Base-by-base conservation (phyloP, 1,140 invertebrate genomes). In the Diorhabda sublineata region DNA sequence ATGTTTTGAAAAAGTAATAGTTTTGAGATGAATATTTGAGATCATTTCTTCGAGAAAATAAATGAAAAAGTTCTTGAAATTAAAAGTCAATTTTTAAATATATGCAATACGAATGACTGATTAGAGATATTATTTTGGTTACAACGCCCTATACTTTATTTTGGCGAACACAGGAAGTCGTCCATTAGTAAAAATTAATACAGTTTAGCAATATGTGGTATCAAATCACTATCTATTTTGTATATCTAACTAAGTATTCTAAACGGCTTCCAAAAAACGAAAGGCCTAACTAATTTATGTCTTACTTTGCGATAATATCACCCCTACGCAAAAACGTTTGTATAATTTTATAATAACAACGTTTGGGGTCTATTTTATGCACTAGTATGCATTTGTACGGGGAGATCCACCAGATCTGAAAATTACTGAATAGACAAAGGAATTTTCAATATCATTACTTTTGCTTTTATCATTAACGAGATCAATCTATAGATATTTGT, bases 191-290 rank as follows among this genome's bases (percentile, higher is more conserved):
- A 64, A 64, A 56, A 64, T 64, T 64, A 64, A 64, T 64, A 64
- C 63, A 11, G 63, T 57, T 64, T 64, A 64, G 63, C 63, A 64
- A 64, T 64, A 45, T 64, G 63, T 56, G 63, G 63, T 64, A 64
- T 64, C 44, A 42, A 52, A 52, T 52, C 26, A 5, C 45, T 64
- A 64, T 64, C 63, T 64, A 5, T n/a, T 64, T 64, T 11, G 63
- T 45, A 64, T 64, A 64, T 64, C 63, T 64, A 64, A 62, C 42
- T 62, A 45, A 42, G 61, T 52, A 52, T 52, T 52, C 47, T 52
- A 52, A 26, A 26, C 7, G n/a, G 26, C 9, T 44, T 44, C 63
- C 63, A 57, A 64, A 64, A 64, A 64, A 52, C 47, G 47, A 52
- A 64, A 26, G 45, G 9, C 26, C 11, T 45, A 52, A n/a, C 8